Conservation (phyloP, 1,140 invertebrate species). For the Bombus haemorrhoidalis region DNA sequence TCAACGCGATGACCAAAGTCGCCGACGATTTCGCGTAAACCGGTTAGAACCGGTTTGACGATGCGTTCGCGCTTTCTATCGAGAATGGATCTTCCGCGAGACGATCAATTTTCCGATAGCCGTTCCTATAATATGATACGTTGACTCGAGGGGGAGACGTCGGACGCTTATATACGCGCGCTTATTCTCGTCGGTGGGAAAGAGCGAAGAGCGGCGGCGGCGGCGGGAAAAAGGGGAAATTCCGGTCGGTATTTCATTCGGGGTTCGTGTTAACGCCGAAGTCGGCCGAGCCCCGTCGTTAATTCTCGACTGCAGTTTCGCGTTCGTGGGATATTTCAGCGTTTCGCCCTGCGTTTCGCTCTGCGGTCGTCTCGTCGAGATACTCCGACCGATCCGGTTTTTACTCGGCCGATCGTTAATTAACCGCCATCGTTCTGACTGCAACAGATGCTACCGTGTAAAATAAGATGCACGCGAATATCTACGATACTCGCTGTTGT, state of each 20-base stretch:
- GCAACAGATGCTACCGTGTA: constrained; percentile 10
- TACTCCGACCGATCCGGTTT: background rate
- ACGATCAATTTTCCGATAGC: background rate
- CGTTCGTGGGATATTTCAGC: constrained; percentile 23
- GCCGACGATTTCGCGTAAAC: too few species aligned
- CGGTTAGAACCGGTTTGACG: too few species aligned
- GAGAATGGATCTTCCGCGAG: background rate
- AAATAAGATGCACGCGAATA: background rate
- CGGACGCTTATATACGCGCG: background rate
- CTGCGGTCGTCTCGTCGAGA: constrained; percentile 35
- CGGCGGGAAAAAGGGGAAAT: background rate
- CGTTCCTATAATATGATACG: background rate
- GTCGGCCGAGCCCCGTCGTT: constrained; percentile 24
- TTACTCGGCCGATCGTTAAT: constrained; percentile 31
- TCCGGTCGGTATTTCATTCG: constrained; percentile 45
- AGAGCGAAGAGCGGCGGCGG: background rate
- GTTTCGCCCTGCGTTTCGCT: constrained; percentile 39
- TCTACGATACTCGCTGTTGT: background rate
- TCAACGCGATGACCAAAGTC: too few species aligned
- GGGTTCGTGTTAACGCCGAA: constrained; percentile 38
- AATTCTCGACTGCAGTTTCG: constrained; percentile 9
- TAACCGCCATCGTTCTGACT: constrained; percentile 14
- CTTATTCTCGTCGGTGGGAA: background rate
- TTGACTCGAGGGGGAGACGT: background rate
- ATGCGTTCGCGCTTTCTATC: too few species aligned